Evolutionary conservation across 2,113 vertebrate species (phyloP).

Genomic region (Oncorhynchus mykiss): DNA sequence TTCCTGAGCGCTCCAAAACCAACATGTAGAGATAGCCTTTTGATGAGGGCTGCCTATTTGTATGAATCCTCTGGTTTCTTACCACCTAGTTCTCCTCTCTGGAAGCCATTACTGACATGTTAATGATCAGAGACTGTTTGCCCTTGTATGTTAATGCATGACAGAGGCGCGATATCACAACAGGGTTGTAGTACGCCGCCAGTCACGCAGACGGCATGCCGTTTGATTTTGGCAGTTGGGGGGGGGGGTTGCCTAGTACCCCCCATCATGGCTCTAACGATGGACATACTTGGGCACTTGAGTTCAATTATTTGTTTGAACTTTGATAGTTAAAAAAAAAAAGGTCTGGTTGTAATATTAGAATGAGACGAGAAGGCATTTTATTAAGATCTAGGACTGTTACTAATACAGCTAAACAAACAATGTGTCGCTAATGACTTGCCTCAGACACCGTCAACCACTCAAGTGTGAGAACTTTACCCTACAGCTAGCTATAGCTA

Average conservation of each 20-base stretch:
- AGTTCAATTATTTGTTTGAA: conserved; percentile 23
- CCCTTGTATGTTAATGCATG: conserved; percentile 29
- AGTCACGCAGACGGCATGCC: conserved; percentile 25
- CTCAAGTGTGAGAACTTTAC: background rate
- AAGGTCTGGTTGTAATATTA: conserved; percentile 25
- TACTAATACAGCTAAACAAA: conserved; percentile 46
- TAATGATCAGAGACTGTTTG: conserved; percentile 35
- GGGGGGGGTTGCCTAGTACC: background rate
- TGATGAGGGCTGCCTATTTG: conserved; percentile 38
- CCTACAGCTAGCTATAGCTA: conserved; percentile 18
- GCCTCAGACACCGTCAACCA: conserved; percentile 29
- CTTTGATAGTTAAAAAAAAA: conserved; percentile 1
- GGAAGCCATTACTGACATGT: conserved; percentile 57
- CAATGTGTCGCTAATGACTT: conserved; percentile 40
- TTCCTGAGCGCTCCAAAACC: conserved; percentile 38
- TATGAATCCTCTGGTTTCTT: conserved; percentile 24
- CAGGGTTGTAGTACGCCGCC: background rate
- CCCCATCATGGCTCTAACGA: conserved; percentile 8
- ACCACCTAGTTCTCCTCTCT: conserved; percentile 21
- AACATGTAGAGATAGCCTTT: conserved; percentile 37
- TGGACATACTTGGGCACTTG: background rate
- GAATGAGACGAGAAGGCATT: conserved; percentile 29
- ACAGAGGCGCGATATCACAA: conserved; percentile 13
- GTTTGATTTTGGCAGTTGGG: conserved; percentile 12
- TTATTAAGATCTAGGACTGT: conserved; percentile 22